phyloP scores from a whole-genome alignment of 1,140 invertebrate species.

The Venustaconcha ellipsiformis region DNA sequence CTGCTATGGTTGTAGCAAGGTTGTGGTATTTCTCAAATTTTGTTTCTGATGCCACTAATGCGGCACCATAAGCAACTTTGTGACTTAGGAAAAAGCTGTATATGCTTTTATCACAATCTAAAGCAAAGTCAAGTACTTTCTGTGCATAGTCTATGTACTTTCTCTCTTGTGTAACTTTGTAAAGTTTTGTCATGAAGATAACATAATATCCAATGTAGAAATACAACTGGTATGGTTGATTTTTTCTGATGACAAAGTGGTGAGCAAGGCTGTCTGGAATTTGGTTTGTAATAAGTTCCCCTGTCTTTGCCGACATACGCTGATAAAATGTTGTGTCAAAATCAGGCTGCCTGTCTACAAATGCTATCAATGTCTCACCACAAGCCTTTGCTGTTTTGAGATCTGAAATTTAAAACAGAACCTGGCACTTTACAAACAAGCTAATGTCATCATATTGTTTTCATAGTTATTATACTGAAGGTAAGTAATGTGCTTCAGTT shows the following conservation, averaged over 20 bases:
- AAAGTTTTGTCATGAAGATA: conserved; percentile 40
- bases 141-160: conserved; percentile 32
- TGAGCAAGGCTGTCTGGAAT: conserved; percentile 16
- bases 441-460: too few relatives aligned
- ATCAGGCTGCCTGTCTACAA: conserved; percentile 31
- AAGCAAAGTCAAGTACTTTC: conserved; percentile 34
- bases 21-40: conserved; percentile 32
- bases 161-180: conserved; percentile 23
- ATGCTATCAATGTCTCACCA: conserved; percentile 31
- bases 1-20: conserved; percentile 28
- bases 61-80: conserved; percentile 37
- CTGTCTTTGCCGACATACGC: conserved; percentile 12
- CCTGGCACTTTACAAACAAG: too few relatives aligned
- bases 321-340: conserved; percentile 25
- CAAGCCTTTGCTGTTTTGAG: conserved; percentile 26
- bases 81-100: conserved; percentile 41
- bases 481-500: too few relatives aligned
- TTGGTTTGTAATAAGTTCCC: conserved; percentile 14
- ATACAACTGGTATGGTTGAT: conserved; percentile 32
- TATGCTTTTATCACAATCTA: conserved; percentile 36
- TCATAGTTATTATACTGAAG: too few relatives aligned
- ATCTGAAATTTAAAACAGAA: conserved; percentile 26
- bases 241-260: conserved; percentile 29
- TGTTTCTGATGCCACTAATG: conserved; percentile 34
- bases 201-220: conserved; percentile 40